These are phyloP conservation scores for Sinocyclocheilus anophthalmus DNA, from an alignment of 2,113 vertebrate species.

Conservation along the genomic window DNA sequence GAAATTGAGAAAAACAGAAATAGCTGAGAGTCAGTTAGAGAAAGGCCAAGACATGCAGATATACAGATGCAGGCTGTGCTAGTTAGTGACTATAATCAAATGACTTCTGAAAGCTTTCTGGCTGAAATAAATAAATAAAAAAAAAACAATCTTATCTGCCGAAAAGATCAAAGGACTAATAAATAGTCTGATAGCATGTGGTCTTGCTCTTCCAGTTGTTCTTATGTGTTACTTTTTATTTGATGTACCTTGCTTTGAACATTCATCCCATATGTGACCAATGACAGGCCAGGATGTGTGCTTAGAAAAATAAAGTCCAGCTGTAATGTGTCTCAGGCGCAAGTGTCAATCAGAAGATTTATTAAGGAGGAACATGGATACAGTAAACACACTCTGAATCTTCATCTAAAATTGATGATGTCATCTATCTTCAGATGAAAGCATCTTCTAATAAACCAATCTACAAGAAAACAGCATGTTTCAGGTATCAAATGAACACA, in stretches of 20 bases:
- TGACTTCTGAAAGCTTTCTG: neutral
- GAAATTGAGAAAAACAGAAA: conserved; percentile 30
- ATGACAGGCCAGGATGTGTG: neutral
- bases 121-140: neutral
- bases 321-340: neutral
- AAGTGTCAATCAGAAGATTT: neutral
- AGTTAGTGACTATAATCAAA: neutral
- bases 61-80: neutral
- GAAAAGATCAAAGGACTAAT: neutral
- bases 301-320: conserved; percentile 16
- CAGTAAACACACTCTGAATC: neutral
- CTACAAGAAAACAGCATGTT: neutral
- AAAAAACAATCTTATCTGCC: neutral
- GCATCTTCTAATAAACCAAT: neutral
- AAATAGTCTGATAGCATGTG: neutral
- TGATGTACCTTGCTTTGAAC: neutral
- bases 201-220: neutral
- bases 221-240: neutral
- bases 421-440: conserved; percentile 6
- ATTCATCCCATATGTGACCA: conserved; percentile 25
- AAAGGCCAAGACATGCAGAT: conserved; percentile 8
- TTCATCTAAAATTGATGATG: neutral
- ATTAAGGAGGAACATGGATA: neutral
- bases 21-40: neutral
- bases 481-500: neutral